Percentiles rank a stretch among this genome's conserved stretches.
phyloP scores from a whole-genome alignment of 2,888 invertebrate species.

The Eudasyphora cyanicolor region DNA sequence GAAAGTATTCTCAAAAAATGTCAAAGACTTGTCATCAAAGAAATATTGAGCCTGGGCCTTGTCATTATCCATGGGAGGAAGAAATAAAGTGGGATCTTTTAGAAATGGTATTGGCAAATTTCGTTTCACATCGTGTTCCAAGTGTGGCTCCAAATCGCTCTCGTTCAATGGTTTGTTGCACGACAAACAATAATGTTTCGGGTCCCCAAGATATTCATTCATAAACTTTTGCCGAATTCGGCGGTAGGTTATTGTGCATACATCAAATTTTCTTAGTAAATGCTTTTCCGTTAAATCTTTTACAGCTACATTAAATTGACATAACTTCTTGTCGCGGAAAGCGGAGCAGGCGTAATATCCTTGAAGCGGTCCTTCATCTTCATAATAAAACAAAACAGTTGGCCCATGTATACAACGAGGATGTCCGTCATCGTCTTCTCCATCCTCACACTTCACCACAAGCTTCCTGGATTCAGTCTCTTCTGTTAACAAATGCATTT shows the following conservation, averaged over 20 bases:
- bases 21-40: conserved; percentile 86
- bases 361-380: conserved; percentile 66
- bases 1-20: conserved; percentile 84
- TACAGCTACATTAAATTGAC: conserved; percentile 84
- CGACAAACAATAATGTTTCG: conserved; percentile 83
- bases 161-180: conserved; percentile 82
- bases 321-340: conserved; percentile 89
- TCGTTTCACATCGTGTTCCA: conserved; percentile 81
- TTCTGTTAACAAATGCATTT: too few species aligned
- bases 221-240: conserved; percentile 58
- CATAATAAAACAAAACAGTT: conserved; percentile 85
- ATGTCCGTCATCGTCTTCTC: conserved; percentile 82
- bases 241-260: conserved; percentile 60
- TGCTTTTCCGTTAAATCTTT: conserved; percentile 66
- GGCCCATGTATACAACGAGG: conserved; percentile 90
- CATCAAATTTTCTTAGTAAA: conserved; percentile 59
- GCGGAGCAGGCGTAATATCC: conserved; percentile 91
- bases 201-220: conserved; percentile 13
- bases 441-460: conserved; percentile 64
- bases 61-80: conserved; percentile 86
- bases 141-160: conserved; percentile 80
- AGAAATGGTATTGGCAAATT: conserved; percentile 83
- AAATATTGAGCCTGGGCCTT: conserved; percentile 94
- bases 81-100: conserved; percentile 84
- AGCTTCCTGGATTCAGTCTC: conserved; percentile 57